phyloP scores from a whole-genome alignment of 2,113 vertebrate species.

The Nothobranchius kuhntae region DNA sequence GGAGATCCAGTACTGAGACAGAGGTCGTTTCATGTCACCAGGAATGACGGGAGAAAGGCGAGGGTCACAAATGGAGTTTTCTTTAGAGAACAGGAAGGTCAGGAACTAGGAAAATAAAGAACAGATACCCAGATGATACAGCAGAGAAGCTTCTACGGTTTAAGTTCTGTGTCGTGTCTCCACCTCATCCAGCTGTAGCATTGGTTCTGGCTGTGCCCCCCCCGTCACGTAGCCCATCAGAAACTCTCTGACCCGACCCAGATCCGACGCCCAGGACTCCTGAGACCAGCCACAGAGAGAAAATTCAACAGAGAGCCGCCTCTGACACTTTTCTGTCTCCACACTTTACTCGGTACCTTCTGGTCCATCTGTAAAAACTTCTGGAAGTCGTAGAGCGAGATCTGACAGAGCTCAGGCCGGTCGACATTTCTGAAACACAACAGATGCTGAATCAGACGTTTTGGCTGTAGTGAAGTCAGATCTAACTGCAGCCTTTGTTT shows the following conservation, averaged over 20 bases:
- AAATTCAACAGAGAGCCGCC: constrained; percentile 9
- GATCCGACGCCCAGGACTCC: constrained; percentile 85
- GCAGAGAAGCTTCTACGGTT: not conserved
- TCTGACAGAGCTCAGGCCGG: constrained; percentile 84
- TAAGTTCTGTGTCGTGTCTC: not conserved
- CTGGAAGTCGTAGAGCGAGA: constrained; percentile 88
- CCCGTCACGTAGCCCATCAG: constrained; percentile 82
- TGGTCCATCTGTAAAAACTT: constrained; percentile 88
- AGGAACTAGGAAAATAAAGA: constrained; percentile 76
- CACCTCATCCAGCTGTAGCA: constrained; percentile 87
- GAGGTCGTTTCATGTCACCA: constrained; percentile 85
- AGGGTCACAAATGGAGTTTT: constrained; percentile 82
- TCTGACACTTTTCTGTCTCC: not conserved
- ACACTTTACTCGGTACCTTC: constrained; percentile 74
- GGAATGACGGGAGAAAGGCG: constrained; percentile 71
- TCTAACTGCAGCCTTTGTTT: not conserved
- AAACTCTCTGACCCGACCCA: constrained; percentile 80
- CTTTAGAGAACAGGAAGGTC: constrained; percentile 87
- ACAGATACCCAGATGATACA: not conserved
- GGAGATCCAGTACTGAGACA: constrained; percentile 90
- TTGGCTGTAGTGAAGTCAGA: no score
- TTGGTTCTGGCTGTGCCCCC: constrained; percentile 76
- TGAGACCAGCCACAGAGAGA: constrained; percentile 42
- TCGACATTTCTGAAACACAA: constrained; percentile 82
- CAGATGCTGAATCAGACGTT: no score